Base-by-base conservation (phyloP, 1,140 invertebrate species). In the Zophobas morio region DNA sequence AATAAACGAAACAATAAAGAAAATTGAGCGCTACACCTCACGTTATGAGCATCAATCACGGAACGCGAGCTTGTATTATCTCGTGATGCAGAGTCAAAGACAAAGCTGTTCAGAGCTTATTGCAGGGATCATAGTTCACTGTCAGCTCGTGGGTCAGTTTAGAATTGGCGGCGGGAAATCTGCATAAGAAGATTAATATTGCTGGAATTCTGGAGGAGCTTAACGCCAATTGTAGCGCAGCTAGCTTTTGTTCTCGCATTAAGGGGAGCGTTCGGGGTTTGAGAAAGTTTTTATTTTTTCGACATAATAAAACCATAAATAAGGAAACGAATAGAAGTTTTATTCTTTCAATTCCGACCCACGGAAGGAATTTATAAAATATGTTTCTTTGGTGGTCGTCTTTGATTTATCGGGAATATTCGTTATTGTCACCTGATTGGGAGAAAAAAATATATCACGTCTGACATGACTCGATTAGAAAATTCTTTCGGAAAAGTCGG, bases 141-240 rank as follows among this genome's bases (percentile, higher is more conserved):
- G 56, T 37, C 35, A 1, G 56, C 1, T 60, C 56, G 35, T 20
- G 20, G 60, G 39, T 40, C 60, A 66, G 37, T 66, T 32, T 51
- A 4, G 20, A 20, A 20, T 20, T 20, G 20, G 20, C 42, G 6
- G 42, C 42, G 49, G 20, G 57, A 63, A 63, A 63, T 63, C 57
- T 40, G n/a, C 57, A 63, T 66, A 66, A 66, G 60, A 40, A 40
- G 60, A 66, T 66, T 66, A 66, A 66, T 66, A 42, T 42, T 40
- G 49, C n/a, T 20, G 49, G 3, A 4, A 46, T 4, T 8, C 6
- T 46, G 42, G 42, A 3, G 3, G 42, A 4, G 3, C 42, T 8
- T 46, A 46, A 46, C 56, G 32, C 54, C 54, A 51, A 51, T 20
- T 20, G 20, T 20, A 51, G 8, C 49, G n/a, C 49, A 6, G 49